phyloP scores from a whole-genome alignment of 2,888 invertebrate genomes.

The Drosophila ochracea region DNA sequence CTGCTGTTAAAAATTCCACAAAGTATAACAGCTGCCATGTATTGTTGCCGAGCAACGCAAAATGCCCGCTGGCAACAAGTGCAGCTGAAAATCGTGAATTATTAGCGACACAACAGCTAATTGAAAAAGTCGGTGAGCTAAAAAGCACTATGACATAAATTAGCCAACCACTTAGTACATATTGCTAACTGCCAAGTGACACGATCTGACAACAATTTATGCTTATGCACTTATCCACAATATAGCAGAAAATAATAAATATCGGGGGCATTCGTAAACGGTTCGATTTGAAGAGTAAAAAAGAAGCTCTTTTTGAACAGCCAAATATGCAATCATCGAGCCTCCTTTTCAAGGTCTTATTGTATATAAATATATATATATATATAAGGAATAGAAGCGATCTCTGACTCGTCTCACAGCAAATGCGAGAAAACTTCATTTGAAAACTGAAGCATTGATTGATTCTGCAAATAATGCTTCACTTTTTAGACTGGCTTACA shows the following conservation, averaged over 20 bases:
- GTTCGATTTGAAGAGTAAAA: background rate
- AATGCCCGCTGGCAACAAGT: conserved; percentile 38
- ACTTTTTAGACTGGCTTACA: background rate
- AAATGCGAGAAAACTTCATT: background rate
- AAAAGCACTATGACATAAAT: conserved; percentile 15
- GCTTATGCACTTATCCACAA: background rate
- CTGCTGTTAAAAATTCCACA: conserved; percentile 12
- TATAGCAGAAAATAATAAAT: background rate
- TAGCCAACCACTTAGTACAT: background rate
- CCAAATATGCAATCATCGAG: background rate
- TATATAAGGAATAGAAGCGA: background rate
- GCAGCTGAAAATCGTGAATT: conserved; percentile 53
- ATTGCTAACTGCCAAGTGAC: background rate
- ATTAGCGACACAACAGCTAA: conserved; percentile 64
- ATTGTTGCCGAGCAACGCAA: conserved; percentile 58
- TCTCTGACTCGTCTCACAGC: too few relatives aligned
- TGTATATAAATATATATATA: background rate
- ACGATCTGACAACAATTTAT: background rate
- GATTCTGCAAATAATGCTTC: background rate
- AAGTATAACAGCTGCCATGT: conserved; percentile 24
- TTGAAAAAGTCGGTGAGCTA: conserved; percentile 64
- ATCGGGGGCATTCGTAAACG: background rate
- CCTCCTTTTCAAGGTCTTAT: background rate
- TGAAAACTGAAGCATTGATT: background rate
- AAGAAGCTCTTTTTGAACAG: background rate